Conservation (phyloP, 1,140 invertebrate genomes). For the Caenorhabditis inopinata region DNA sequence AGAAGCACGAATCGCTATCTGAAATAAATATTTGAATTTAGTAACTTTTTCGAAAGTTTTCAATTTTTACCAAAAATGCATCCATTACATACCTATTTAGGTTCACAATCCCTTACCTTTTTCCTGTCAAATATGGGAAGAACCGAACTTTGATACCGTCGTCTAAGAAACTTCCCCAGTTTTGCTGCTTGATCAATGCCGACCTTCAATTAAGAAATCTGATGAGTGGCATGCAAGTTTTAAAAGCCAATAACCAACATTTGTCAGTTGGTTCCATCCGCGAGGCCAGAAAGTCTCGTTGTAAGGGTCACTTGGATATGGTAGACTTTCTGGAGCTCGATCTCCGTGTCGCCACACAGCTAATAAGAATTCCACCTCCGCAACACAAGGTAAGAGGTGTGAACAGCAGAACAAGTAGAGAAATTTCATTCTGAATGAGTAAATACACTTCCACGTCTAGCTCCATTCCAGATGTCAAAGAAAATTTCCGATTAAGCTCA, state of each 20-base stretch:
- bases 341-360: conserved; percentile 29
- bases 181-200: conserved; percentile 23
- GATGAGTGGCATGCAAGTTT: neutral
- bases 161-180: conserved; percentile 2
- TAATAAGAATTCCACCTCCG: conserved; percentile 32
- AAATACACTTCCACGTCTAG: no score
- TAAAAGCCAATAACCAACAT: conserved; percentile 23
- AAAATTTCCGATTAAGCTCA: no score
- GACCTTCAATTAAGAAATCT: neutral
- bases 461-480: no score
- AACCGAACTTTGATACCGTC: conserved; percentile 16
- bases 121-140: neutral
- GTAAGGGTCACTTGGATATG: conserved; percentile 36
- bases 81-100: no score
- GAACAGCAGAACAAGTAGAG: neutral
- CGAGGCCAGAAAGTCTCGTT: conserved; percentile 5
- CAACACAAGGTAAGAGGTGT: neutral
- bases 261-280: conserved; percentile 29
- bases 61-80: no score
- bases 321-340: conserved; percentile 6
- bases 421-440: neutral
- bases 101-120: conserved; percentile 27
- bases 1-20: conserved; percentile 41
- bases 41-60: no score
- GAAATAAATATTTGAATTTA: neutral